phyloP scores from a whole-genome alignment of 2,888 invertebrate genomes.

The Eristalis arbustorum region DNA sequence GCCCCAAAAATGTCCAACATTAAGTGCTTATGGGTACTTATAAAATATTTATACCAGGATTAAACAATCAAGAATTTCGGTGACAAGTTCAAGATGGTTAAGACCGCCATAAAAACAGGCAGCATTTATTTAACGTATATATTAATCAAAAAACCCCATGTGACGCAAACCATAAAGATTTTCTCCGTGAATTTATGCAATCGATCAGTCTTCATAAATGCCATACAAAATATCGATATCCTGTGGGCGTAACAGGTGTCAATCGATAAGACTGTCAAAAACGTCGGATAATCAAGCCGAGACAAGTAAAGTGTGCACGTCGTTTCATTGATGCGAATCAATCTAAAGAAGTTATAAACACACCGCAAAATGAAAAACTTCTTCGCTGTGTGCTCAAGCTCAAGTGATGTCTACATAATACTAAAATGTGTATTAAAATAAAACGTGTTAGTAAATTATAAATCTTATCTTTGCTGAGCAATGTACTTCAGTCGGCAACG shows the following conservation, averaged over 20 bases:
- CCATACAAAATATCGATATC: not conserved
- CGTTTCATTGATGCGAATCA: not conserved
- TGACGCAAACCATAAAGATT: not conserved
- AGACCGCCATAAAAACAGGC: not conserved
- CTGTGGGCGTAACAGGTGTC: not conserved
- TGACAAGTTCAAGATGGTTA: not conserved
- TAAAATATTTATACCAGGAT: not conserved
- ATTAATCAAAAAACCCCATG: not conserved
- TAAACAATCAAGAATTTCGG: not conserved
- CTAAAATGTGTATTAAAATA: not conserved
- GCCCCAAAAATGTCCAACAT: no score
- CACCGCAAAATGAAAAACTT: not conserved
- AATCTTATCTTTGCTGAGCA: slow-evolving; percentile 2
- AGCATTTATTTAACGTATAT: not conserved
- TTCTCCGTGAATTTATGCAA: not conserved
- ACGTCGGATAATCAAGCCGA: not conserved
- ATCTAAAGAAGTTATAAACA: not conserved
- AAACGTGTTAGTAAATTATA: not conserved
- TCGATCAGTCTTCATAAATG: slow-evolving; percentile 11
- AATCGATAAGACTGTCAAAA: not conserved
- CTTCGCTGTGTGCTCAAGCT: not conserved
- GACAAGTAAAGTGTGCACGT: not conserved
- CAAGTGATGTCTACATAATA: not conserved
- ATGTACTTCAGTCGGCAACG: not conserved
- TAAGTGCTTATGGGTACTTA: not conserved